Conservation (phyloP, 2,797 vertebrate genomes). For the Cygnus olor region DNA sequence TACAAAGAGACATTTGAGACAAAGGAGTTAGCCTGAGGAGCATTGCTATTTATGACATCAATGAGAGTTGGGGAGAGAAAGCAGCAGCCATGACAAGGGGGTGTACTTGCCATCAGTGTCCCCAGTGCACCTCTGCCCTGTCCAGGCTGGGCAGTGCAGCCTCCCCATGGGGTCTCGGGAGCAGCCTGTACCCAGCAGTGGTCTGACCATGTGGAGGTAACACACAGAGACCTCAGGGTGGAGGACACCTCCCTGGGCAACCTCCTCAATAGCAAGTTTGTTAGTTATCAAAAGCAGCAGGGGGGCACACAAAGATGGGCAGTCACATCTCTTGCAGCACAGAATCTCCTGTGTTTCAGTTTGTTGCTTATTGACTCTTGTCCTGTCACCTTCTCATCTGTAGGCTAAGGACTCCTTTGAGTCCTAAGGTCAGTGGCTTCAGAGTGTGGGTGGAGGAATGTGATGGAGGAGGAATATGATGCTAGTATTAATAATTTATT, state of each 20-base stretch:
- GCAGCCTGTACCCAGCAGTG: neutral
- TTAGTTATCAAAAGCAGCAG: neutral
- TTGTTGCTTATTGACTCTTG: too few relatives aligned
- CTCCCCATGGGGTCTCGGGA: rapidly evolving
- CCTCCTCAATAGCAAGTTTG: rapidly evolving
- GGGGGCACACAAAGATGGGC: neutral
- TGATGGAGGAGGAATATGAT: neutral
- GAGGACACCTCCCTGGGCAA: neutral
- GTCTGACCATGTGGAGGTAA: neutral
- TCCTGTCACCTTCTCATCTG: too few relatives aligned
- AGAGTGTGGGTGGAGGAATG: too few relatives aligned
- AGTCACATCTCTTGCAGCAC: neutral
- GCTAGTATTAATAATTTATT: neutral
- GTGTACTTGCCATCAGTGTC: too few relatives aligned
- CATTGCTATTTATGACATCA: too few relatives aligned
- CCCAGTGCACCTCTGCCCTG: rapidly evolving
- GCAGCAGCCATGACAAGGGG: too few relatives aligned
- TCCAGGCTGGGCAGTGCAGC: neutral
- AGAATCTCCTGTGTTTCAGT: too few relatives aligned
- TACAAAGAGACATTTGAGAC: too few relatives aligned
- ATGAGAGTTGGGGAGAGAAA: too few relatives aligned
- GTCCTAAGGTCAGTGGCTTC: neutral
- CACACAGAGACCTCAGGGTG: rapidly evolving
- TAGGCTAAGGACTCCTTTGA: too few relatives aligned
- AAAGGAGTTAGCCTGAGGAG: too few relatives aligned